phyloP scores from a whole-genome alignment of 2,113 vertebrate species.

The Odontophorus gujanensis region DNA sequence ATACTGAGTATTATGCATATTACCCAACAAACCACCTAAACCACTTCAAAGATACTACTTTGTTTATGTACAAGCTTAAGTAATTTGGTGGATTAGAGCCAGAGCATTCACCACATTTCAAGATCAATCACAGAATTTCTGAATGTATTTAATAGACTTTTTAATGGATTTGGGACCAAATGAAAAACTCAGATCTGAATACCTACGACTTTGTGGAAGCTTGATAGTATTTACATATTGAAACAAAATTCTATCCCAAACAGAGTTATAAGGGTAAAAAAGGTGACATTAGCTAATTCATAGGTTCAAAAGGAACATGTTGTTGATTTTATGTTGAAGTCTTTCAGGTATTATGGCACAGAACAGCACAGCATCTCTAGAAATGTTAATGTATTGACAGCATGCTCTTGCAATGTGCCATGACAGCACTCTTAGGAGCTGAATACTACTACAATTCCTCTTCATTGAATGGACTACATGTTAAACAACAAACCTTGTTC shows the following conservation, averaged over 20 bases:
- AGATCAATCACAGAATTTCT: background rate
- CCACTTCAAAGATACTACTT: background rate
- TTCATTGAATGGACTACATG: background rate
- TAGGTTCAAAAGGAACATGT: background rate
- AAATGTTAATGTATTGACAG: background rate
- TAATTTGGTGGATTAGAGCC: background rate
- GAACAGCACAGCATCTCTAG: background rate
- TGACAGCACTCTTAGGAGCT: rapidly evolving
- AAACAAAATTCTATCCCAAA: background rate
- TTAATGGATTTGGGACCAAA: background rate
- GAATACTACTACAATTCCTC: background rate
- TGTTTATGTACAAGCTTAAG: background rate
- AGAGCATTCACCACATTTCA: background rate
- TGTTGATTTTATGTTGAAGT: background rate
- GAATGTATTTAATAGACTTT: background rate
- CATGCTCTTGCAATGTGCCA: background rate
- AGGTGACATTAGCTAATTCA: background rate
- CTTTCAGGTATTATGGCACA: background rate
- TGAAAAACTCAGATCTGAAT: background rate
- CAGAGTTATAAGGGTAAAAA: background rate
- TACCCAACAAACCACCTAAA: background rate
- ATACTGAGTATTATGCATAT: background rate
- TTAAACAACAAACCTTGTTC: background rate
- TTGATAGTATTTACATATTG: background rate
- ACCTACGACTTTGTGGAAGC: background rate